Conservation (phyloP, 2,113 vertebrate species). For the Alouatta palliata region DNA sequence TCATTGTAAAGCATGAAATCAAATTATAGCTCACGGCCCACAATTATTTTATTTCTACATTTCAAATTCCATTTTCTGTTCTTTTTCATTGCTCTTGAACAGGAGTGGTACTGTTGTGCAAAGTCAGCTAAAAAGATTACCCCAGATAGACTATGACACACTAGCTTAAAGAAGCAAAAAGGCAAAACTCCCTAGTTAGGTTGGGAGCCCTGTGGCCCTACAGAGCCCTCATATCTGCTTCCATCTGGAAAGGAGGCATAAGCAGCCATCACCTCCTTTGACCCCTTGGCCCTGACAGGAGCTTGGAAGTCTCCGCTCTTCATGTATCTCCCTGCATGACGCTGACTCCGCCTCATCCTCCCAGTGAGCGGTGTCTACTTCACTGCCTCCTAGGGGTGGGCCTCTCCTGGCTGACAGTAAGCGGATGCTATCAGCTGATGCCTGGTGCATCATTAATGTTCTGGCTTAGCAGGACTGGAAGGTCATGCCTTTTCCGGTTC, state of each 20-base stretch:
- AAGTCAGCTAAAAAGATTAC: conserved; percentile 82
- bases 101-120: conserved; percentile 78
- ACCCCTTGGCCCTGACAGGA: background rate
- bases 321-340: too few relatives aligned
- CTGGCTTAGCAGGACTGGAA: background rate
- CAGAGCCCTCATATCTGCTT: background rate
- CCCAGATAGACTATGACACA: conserved; percentile 56
- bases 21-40: conserved; percentile 83
- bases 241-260: background rate
- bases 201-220: background rate
- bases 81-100: conserved; percentile 78
- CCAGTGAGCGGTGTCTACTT: background rate
- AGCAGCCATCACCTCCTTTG: background rate
- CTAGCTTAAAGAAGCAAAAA: conserved; percentile 72
- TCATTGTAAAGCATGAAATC: conserved; percentile 88
- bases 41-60: conserved; percentile 86
- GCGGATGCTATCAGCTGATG: background rate
- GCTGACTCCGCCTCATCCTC: background rate
- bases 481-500: background rate
- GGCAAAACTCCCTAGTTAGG: background rate
- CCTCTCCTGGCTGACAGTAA: background rate
- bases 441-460: background rate
- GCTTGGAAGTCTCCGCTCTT: background rate
- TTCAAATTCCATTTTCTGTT: conserved; percentile 84
- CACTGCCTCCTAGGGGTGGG: background rate